Evolutionary conservation across 2,888 invertebrate genomes (phyloP), one percentile per base, ranked within the genome.

Genomic region (Steinernema carpocapsae): DNA sequence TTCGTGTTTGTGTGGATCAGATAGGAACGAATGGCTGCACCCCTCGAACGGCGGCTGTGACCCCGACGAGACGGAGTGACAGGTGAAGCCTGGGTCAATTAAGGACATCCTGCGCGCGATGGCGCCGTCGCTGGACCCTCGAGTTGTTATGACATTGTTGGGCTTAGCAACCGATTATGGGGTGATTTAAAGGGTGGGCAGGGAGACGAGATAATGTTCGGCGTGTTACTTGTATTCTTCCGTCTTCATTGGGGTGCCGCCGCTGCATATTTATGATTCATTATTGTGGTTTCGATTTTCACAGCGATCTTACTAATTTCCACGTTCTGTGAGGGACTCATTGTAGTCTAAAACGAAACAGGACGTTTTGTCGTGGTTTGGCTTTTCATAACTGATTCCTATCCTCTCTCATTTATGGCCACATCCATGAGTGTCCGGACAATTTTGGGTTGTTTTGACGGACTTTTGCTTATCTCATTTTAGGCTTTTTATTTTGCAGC

Each of bases 81-180:
- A 64, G 64, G 64, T 64, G 64, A 64, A 64, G 64, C 64, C 64
- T 22, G 29, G 64, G 64, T 64, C 64, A 64, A 64, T 64, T 64
- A 64, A 64, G 32, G 64, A 19, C 19, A 48, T 17, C 19, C 64
- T 32, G 64, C 64, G 64, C 64, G 29, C 64, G 29, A 3, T 6
- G 37, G 37, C 37, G 26, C 64, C 24, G 29, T 32, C 32, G 32
- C 10, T 32, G 17, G 29, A 14, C 64, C 29, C 7, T 32, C 32
- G 32, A 64, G 64, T 64, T 64, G 64, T 22, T 32, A 64, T 29
- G 64, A 64, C 64, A 64, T 26, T 29, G 64, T 14, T 10, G 17
- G 64, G 64, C 64, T 22, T 32, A 26, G 64, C 32, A 56, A 56
- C 56, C 26, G 56, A 19, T 26, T 6, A 37, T 37, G 37, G 37